Base-by-base conservation (phyloP, 2,113 vertebrate genomes). In the Cebus imitator region DNA sequence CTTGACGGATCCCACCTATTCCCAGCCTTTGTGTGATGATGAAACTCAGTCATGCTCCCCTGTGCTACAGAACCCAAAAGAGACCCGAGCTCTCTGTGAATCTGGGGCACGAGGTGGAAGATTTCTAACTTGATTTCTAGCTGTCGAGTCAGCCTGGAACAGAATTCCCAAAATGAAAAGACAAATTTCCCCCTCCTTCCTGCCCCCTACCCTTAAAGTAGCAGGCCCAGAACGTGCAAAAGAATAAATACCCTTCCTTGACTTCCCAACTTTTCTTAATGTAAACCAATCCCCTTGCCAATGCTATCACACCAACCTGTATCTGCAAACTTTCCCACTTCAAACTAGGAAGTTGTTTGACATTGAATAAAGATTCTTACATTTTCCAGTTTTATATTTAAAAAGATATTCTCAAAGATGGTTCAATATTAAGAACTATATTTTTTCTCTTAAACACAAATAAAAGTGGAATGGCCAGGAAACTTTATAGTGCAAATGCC, bases 361-460 rank as follows among this genome's bases (percentile, higher is more conserved):
- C 43, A 75, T 37, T 81, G 87, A 68, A 17, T 82, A 80, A 16
- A 88, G n/a, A 55, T 48, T 80, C 73, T 79, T 17, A 48, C 30
- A 57, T 81, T 95, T 75, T 50, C 76, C 20, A 84, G 37, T 57
- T 97, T 94, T 64, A 43, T 70, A 66, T 82, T 89, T 68, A 85
- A 81, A 73, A 58, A n/a, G 14, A 75, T 9, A 57, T 30, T 64
- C 82, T 81, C 64, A 21, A 61, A 70, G 40, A 66, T 6, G 43
- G n/a, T 40, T 66, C 70, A 73, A 87, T n/a, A 48, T 76, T 73
- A 57, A 70, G 12, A n/a, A 48, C 48, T 66, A 85, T 90, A 85
- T 90, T 70, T 94, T 95, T 89, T 37, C 79, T 86, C 48, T 93
- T 43, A 96, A 37, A 40, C 52, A 64, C 8, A 86, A 72, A 23